Evolutionary conservation across 2,113 vertebrate species (phyloP).

Genomic region (Charina bottae): DNA sequence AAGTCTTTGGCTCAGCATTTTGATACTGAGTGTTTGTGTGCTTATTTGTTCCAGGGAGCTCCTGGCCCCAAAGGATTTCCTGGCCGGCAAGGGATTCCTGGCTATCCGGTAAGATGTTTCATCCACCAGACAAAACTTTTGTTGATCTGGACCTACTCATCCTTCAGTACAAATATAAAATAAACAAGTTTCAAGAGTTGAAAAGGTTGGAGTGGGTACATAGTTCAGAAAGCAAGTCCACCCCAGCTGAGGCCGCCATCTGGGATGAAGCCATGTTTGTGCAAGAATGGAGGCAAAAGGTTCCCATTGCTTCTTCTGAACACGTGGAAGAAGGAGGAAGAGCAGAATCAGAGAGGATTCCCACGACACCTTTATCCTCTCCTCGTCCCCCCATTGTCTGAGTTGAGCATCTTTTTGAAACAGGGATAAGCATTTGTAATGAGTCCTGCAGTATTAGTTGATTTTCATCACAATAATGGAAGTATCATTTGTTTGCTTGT

Average conservation of each 20-base stretch:
- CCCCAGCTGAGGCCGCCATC: not conserved
- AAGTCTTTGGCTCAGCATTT: slow-evolving; percentile 18
- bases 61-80: slow-evolving; percentile 77
- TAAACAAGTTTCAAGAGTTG: not conserved
- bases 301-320: not conserved
- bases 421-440: not conserved
- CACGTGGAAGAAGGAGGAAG: not conserved
- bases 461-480: not conserved
- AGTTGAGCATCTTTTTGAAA: not conserved
- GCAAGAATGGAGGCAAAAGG: not conserved
- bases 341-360: not conserved
- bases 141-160: not conserved
- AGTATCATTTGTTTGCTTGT: rapidly evolving
- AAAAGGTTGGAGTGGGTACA: not conserved
- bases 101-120: slow-evolving; percentile 77
- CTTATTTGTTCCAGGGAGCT: slow-evolving; percentile 78
- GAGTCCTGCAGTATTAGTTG: slow-evolving; percentile 10
- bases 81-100: slow-evolving; percentile 76
- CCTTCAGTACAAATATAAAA: not conserved
- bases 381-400: too few relatives aligned
- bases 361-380: not conserved
- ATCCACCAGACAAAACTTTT: not conserved
- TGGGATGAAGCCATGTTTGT: not conserved
- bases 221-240: not conserved
- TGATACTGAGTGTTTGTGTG: slow-evolving; percentile 32